Conservation (phyloP, 2,888 invertebrate species). For the Agrotis exclamationis region DNA sequence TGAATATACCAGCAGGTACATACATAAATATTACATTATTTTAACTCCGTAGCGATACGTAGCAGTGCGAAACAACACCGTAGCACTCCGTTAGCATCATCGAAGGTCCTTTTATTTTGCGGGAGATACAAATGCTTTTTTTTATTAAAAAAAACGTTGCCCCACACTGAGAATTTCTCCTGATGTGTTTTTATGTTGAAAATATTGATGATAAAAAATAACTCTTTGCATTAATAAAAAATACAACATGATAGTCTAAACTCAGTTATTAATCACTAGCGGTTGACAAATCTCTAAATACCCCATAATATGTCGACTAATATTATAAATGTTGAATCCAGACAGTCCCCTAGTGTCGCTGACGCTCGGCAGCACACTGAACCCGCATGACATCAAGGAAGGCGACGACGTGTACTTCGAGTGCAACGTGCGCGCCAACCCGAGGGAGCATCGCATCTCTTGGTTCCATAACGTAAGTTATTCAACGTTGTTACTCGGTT, state of each 20-base stretch:
- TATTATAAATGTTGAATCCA: slow-evolving; percentile 70
- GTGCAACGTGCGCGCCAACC: slow-evolving; percentile 96
- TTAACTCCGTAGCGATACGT: background rate
- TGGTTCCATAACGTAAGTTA: slow-evolving; percentile 97
- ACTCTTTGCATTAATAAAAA: too few relatives aligned
- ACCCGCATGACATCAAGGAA: slow-evolving; percentile 97
- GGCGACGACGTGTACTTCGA: slow-evolving; percentile 98
- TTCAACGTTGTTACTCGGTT: slow-evolving; percentile 43
- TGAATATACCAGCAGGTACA: background rate
- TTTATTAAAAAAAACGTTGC: too few relatives aligned
- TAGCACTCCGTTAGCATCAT: background rate
- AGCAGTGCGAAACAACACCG: background rate
- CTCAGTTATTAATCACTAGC: background rate
- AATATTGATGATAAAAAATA: too few relatives aligned
- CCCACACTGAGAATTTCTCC: too few relatives aligned
- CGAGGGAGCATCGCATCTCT: slow-evolving; percentile 95
- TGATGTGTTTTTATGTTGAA: too few relatives aligned
- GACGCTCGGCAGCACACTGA: slow-evolving; percentile 96
- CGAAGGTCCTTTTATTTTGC: too few relatives aligned
- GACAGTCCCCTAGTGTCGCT: slow-evolving; percentile 90
- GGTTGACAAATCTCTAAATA: background rate
- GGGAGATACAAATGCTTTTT: too few relatives aligned
- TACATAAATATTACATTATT: background rate
- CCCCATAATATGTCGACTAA: slow-evolving; percentile 22
- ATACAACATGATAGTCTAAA: background rate